Evolutionary conservation across 2,113 vertebrate genomes (phyloP), one percentile per base, ranked within the genome.

Genomic region (Clarias batrachus): DNA sequence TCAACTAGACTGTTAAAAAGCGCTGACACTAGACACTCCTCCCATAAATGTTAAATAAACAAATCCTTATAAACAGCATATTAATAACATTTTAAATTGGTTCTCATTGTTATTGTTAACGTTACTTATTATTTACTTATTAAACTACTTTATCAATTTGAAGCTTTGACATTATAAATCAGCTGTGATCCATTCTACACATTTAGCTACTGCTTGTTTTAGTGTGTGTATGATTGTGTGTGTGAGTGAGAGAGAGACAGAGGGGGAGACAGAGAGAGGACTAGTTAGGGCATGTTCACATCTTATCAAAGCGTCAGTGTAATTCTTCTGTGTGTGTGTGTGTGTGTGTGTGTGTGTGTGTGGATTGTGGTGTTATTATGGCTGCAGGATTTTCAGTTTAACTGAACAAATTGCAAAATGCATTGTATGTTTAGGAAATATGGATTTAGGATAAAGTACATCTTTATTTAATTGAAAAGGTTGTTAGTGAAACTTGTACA

Each of bases 291-390:
- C 89, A 86, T 74, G 86, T 73, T 79, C 59, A 25, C n/a, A 33
- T 60, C 76, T 83, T 83, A 82, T 89, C 86, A 85, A n/a, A 74
- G 70, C 74, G 8, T 86, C 21, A 56, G 80, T 76, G 76, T 88
- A 87, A 85, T 80, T 84, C 63, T 82, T 48, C 33, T 79, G 23
- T 60, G 12, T 19, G 59, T 17, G n/a, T 30, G 19, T 30, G 13
- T 77, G 77, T 41, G 52, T 33, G 56, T 74, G 56, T 76, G 33
- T 63, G 14, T 16, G 59, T 16, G 7, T 48, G 37, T 19, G 14
- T 68, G 56, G 16, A 33, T 63, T 59, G 10, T 77, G 1, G 1
- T 23, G 59, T 56, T 83, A 77, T 79, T 17, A 33, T 59, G 77
- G 5, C 37, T 80, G 4, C 9, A 12, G 77, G 77, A 33, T 80